Conservation (phyloP, 2,888 invertebrate species). For the Melangyna quadrimaculata region DNA sequence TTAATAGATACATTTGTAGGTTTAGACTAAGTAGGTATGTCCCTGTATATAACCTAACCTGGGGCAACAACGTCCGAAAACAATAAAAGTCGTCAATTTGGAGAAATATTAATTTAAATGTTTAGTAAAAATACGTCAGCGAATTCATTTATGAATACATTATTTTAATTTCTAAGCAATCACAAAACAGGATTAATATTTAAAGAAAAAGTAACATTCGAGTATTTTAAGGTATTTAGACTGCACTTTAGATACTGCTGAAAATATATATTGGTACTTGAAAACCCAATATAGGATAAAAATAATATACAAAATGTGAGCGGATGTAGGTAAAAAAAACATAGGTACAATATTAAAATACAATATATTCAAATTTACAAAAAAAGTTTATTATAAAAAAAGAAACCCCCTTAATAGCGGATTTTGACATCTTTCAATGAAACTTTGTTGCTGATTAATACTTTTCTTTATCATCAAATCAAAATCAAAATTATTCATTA, state of each 20-base stretch:
- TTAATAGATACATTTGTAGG: too few relatives aligned
- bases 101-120: not conserved
- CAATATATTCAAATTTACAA: not conserved
- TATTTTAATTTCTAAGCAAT: not conserved
- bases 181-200: too few relatives aligned
- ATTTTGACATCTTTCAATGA: not conserved
- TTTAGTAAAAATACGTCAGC: not conserved
- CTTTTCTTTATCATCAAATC: not conserved
- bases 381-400: not conserved
- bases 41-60: not conserved
- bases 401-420: conserved; percentile 35
- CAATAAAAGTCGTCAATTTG: not conserved
- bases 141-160: not conserved
- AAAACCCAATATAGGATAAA: too few relatives aligned
- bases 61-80: not conserved
- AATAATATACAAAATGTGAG: too few relatives aligned
- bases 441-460: not conserved
- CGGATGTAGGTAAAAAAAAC: not conserved
- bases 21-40: too few relatives aligned
- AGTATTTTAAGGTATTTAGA: too few relatives aligned
- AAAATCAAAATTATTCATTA: too few relatives aligned
- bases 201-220: too few relatives aligned
- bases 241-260: too few relatives aligned
- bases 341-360: not conserved
- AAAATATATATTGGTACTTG: too few relatives aligned